These are phyloP conservation scores for Bellardia bayeri DNA, from an alignment of 2,888 invertebrate genomes.

Conservation along the genomic window DNA sequence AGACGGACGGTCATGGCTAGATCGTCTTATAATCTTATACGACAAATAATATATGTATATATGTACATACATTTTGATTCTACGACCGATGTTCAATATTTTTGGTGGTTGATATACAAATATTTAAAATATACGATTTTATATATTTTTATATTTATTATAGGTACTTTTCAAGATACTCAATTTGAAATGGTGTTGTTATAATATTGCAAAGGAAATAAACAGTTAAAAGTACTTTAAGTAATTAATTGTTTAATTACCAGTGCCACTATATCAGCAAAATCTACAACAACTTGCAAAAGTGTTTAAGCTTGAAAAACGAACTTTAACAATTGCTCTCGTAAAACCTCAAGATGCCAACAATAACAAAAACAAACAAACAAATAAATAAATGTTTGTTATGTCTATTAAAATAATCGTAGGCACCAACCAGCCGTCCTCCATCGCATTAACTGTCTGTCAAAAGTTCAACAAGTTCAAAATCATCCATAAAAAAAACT, in stretches of 20 bases:
- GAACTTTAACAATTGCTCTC: background rate
- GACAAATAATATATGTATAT: too few species aligned
- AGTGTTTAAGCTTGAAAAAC: background rate
- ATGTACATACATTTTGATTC: too few species aligned
- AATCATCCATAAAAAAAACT: slow-evolving; percentile 41
- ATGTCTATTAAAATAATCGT: slow-evolving; percentile 40
- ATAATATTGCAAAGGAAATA: slow-evolving; percentile 57
- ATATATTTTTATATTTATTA: too few species aligned
- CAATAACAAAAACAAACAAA: slow-evolving; percentile 6
- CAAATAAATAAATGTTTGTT: slow-evolving; percentile 11
- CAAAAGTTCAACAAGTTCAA: slow-evolving; percentile 69
- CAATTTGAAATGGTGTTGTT: slow-evolving; percentile 17
- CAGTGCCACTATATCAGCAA: background rate
- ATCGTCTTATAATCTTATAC: too few species aligned
- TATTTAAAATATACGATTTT: too few species aligned
- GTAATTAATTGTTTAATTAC: slow-evolving; percentile 56
- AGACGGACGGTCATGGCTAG: too few species aligned
- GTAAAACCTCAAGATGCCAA: slow-evolving; percentile 19
- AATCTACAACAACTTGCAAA: slow-evolving; percentile 10
- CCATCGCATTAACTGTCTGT: slow-evolving; percentile 48
- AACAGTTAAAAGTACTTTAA: slow-evolving; percentile 62
- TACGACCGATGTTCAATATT: too few species aligned
- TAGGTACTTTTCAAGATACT: too few species aligned
- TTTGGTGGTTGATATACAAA: too few species aligned
- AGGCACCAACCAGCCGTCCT: slow-evolving; percentile 5